Conservation (phyloP, 2,797 vertebrate genomes). For the Ispidina picta region DNA sequence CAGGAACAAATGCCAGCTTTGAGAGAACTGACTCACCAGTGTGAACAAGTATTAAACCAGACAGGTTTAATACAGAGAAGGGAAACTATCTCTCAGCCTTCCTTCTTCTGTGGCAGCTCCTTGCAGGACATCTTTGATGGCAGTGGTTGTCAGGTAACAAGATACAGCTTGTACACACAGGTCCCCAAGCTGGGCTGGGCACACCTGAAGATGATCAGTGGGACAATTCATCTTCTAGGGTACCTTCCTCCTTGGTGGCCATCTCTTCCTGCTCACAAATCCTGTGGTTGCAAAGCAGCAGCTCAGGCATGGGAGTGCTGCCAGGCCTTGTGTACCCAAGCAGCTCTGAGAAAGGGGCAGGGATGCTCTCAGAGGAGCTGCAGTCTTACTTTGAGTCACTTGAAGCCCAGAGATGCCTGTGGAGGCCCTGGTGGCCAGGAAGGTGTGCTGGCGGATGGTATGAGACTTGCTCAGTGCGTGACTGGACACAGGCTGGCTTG, state of each 20-base stretch:
- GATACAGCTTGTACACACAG: not conserved
- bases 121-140: not conserved
- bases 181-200: not conserved
- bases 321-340: fast-evolving
- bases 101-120: not conserved
- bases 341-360: not conserved
- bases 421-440: not conserved
- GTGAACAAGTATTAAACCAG: conserved; percentile 40
- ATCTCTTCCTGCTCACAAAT: not conserved
- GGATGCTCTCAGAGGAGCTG: not conserved
- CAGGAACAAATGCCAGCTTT: conserved; percentile 57
- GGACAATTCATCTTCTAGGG: not conserved
- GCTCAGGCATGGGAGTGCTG: not conserved
- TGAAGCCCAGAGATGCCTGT: not conserved
- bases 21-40: conserved; percentile 54
- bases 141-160: not conserved
- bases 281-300: not conserved
- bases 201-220: not conserved
- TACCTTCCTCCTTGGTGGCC: not conserved
- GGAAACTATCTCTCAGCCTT: conserved; percentile 4
- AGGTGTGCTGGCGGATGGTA: not conserved
- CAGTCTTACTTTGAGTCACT: not conserved
- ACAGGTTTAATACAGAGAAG: not conserved
- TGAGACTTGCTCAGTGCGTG: not conserved
- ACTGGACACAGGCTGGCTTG: not conserved